Percentiles rank a stretch among this genome's conserved stretches.
These are phyloP conservation scores for Stenodema calcarata DNA, from an alignment of 2,888 invertebrate species.

Conservation along the genomic window DNA sequence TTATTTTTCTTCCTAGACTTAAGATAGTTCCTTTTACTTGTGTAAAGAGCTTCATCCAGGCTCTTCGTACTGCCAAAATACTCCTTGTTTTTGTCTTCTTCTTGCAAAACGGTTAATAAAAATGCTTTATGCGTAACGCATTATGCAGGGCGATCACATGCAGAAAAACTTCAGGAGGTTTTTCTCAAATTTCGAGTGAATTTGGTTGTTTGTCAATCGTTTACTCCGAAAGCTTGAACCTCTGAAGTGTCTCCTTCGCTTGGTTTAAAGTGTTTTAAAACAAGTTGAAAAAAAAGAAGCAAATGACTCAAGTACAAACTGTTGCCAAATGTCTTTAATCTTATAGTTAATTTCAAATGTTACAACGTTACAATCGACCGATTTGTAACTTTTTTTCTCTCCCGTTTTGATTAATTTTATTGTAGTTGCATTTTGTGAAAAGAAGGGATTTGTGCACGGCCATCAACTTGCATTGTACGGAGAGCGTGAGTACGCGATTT, in stretches of 20 bases:
- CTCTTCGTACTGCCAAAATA: conserved; percentile 39
- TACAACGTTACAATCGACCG: not conserved
- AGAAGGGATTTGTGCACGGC: not conserved
- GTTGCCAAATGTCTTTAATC: conserved; percentile 19
- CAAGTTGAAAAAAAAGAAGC: not conserved
- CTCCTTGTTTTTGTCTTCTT: not conserved
- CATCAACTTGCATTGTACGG: not conserved
- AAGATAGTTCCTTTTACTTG: conserved; percentile 33
- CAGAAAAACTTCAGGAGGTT: not conserved
- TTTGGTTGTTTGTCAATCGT: too few species aligned
- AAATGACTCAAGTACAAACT: conserved; percentile 25
- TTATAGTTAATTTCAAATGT: not conserved
- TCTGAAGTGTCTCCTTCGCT: too few species aligned
- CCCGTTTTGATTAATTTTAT: too few species aligned
- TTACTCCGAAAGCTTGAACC: too few species aligned
- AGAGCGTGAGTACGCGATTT: not conserved
- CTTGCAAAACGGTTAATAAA: too few species aligned
- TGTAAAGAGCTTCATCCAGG: conserved; percentile 36
- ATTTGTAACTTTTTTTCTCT: not conserved
- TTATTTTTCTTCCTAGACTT: conserved; percentile 1
- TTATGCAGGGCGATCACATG: not conserved
- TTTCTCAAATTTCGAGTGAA: not conserved
- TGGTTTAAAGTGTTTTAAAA: not conserved
- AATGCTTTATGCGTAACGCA: not conserved
- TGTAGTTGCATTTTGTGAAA: too few species aligned